Percentiles rank a stretch among this genome's conserved stretches.
These are phyloP conservation scores for Myrmophylax atrothorax DNA, from an alignment of 2,113 vertebrate species.

Conservation along the genomic window DNA sequence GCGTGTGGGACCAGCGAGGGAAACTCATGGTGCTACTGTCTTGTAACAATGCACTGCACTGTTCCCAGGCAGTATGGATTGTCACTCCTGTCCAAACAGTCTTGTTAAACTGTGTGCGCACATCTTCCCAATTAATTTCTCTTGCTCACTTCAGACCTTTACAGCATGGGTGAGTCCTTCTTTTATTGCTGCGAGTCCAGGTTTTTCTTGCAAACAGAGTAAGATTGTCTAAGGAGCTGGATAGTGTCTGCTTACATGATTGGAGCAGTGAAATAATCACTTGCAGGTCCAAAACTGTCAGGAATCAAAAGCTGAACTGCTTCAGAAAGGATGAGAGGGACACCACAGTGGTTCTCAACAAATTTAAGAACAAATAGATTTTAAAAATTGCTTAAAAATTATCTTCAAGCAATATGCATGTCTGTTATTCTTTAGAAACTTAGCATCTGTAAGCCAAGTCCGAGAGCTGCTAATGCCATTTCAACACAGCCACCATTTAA, in stretches of 20 bases:
- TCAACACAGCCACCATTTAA: not conserved
- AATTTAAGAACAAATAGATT: not conserved
- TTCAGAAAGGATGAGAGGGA: not conserved
- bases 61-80: not conserved
- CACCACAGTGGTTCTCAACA: not conserved
- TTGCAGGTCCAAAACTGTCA: not conserved
- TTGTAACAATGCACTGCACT: not conserved
- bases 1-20: fast-evolving
- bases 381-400: not conserved
- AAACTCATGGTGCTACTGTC: not conserved
- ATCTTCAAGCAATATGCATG: not conserved
- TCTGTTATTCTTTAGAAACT: not conserved
- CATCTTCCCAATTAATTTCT: not conserved
- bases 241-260: not conserved
- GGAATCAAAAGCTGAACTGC: not conserved
- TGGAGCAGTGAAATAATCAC: not conserved
- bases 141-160: not conserved
- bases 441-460: not conserved
- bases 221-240: not conserved
- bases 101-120: not conserved
- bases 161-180: not conserved
- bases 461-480: not conserved
- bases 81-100: fast-evolving
- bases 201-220: not conserved
- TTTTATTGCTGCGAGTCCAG: not conserved